A percentile compares a stretch with the other conserved stretches of the same genome.
Evolutionary conservation across 1,140 invertebrate species (phyloP).

Genomic region (Drosophila tsacasi): DNA sequence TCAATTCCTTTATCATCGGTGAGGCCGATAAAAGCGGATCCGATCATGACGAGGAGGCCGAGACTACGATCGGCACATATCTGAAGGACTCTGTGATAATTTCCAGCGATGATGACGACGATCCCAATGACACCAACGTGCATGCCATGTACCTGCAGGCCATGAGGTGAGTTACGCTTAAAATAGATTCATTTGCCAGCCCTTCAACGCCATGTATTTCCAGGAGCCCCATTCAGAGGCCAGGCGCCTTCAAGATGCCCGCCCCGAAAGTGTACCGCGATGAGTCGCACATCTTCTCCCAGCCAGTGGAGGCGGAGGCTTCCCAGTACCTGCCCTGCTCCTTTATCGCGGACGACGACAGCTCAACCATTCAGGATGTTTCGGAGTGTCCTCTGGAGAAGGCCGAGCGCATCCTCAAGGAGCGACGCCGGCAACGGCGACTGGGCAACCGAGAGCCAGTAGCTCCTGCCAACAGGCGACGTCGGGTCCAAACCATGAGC

Average conservation of each 20-base stretch:
- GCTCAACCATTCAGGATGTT: conserved; percentile 30
- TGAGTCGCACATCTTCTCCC: conserved; percentile 73
- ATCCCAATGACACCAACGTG: conserved; percentile 85
- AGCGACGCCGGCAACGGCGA: conserved; percentile 53
- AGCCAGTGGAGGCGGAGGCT: conserved; percentile 54
- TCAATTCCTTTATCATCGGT: conserved; percentile 86
- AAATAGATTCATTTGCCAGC: neutral
- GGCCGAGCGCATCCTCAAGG: conserved; percentile 78
- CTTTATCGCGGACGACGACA: conserved; percentile 67
- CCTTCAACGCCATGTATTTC: neutral
- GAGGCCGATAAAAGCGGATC: conserved; percentile 87
- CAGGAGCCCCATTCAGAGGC: conserved; percentile 69
- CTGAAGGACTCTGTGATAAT: conserved; percentile 72
- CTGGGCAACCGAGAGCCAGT: neutral
- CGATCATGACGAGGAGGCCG: conserved; percentile 68
- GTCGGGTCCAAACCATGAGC: conserved; percentile 50
- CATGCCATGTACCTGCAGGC: conserved; percentile 87
- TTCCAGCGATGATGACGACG: conserved; percentile 84
- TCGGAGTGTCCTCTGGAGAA: conserved; percentile 74
- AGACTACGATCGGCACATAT: conserved; percentile 63
- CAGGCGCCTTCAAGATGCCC: conserved; percentile 78
- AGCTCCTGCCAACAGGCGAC: conserved; percentile 28
- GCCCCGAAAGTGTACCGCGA: conserved; percentile 57
- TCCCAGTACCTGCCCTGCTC: conserved; percentile 74
- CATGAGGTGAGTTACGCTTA: conserved; percentile 84